Evolutionary conservation across 2,888 invertebrate species (phyloP), one percentile per base, ranked within the genome.

Genomic region (Clanis bilineata): DNA sequence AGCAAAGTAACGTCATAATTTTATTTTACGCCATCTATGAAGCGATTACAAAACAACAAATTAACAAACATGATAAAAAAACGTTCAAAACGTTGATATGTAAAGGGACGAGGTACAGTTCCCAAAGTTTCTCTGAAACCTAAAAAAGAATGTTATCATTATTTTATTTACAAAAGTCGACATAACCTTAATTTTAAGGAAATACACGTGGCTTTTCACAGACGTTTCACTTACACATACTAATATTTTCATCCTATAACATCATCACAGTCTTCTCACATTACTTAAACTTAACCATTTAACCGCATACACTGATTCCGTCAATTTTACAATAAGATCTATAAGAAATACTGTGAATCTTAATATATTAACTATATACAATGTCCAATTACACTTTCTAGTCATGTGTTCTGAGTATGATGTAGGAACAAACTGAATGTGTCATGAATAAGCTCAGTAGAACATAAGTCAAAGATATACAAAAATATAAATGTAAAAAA

Each of bases 231-330:
- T 81, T 81, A 82, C 67, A 70, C 69, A 67, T 69, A 79, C 78
- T 79, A 82, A 77, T 80, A 76, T 78, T 76, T 76, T 76, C 85
- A 84, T 79, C 78, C 79, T 80, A 69, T 69, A 81, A 79, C 86
- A 79, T 85, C 91, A 91, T 90, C 91, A 91, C 91, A 92, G 91
- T 91, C 90, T 91, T 91, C 89, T 87, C 86, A 88, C 88, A 85
- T 81, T 83, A 80, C 76, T 83, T 85, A 83, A 63, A 68, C 74
- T 82, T 83, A 74, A 68, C 74, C 76, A 77, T 64, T 68, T 44
- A 55, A 47, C 22, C 47, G 51, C 56, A 56, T 56, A 79, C 78
- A 80, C 77, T 68, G 67, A 63, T 63, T 69, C 67, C 70, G 70
- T 70, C 67, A 68, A 65, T 64, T 36, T 36, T 7, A 7, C 9